Base-by-base conservation (phyloP, 2,113 vertebrate genomes). In the Irena cyanogastra region DNA sequence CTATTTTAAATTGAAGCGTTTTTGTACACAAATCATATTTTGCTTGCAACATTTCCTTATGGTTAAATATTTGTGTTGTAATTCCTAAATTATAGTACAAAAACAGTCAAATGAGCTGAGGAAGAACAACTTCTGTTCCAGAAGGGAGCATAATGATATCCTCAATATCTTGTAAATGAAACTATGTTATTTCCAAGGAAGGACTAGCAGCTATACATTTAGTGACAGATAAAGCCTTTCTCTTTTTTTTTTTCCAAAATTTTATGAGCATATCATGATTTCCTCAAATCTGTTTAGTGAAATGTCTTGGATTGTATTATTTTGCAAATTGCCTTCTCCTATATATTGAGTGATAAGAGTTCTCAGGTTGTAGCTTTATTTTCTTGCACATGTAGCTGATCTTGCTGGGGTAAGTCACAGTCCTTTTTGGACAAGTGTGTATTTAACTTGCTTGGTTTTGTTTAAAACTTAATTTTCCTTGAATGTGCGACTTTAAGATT, bases 61-160 rank as follows among this genome's bases (percentile, higher is more conserved):
- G 90, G 68, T 49, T 90, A 71, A 90, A 92, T 93, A 92, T 94
- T 92, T 93, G 30, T 89, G 49, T 66, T 83, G 85, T 52, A 83
- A 83, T 89, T 89, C 76, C 64, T 66, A 75, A 85, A 75, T 47
- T 66, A 77, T 47, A 52, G 54, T 33, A 35, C 21, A 83, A 78
- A 88, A 92, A 30, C 70, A 83, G 68, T 81, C 6, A 26, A 92
- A 86, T 53, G 64, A 78, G 52, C 64, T 81, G 79, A 94, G 31
- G 49, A 75, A 81, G 47, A 86, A 56, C 31, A 89, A 33, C 68
- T 90, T 95, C 85, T 86, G 41, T 81, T 75, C 28, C 1, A 2
- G 13, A 83, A 69, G 28, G 33, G 8, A 66, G 22, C 82, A 60
- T 75, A 78, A 64, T 41, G 21, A 71, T 53, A 68, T 74, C 33